These are phyloP conservation scores for Zenarchopterus dispar DNA, from an alignment of 2,797 vertebrate genomes.

Conservation along the genomic window DNA sequence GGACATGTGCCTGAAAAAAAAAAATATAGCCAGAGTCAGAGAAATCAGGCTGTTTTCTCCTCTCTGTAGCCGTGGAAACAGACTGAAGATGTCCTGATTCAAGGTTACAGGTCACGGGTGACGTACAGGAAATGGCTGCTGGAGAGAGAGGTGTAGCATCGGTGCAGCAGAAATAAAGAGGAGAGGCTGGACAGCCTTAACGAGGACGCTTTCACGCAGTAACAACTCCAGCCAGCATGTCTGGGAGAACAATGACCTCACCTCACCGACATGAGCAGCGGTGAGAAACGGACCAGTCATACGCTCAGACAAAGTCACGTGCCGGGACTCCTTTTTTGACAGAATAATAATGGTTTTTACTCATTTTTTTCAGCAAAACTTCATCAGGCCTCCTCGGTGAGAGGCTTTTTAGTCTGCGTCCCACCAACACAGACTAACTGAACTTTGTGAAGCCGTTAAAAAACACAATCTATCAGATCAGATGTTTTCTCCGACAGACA, in stretches of 20 bases:
- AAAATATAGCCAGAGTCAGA: constrained; percentile 38
- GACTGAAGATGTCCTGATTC: constrained; percentile 54
- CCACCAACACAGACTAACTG: no score
- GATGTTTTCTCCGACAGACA: no score
- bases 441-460: no score
- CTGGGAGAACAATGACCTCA: constrained; percentile 47
- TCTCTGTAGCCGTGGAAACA: constrained; percentile 71
- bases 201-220: constrained; percentile 30
- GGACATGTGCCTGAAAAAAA: constrained; percentile 13
- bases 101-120: constrained; percentile 64
- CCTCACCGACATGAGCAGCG: constrained; percentile 6
- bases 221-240: constrained; percentile 38
- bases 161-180: constrained; percentile 21
- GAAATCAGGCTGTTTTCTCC: constrained; percentile 15
- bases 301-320: neutral
- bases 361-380: no score
- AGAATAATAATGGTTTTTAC: neutral
- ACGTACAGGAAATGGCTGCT: constrained; percentile 53
- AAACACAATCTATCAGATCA: no score
- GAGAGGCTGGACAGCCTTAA: constrained; percentile 2
- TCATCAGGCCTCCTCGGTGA: no score
- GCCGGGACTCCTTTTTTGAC: neutral
- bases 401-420: no score
- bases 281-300: neutral
- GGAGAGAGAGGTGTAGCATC: constrained; percentile 31